phyloP scores from a whole-genome alignment of 2,113 vertebrate genomes.

The Dicentrarchus labrax region DNA sequence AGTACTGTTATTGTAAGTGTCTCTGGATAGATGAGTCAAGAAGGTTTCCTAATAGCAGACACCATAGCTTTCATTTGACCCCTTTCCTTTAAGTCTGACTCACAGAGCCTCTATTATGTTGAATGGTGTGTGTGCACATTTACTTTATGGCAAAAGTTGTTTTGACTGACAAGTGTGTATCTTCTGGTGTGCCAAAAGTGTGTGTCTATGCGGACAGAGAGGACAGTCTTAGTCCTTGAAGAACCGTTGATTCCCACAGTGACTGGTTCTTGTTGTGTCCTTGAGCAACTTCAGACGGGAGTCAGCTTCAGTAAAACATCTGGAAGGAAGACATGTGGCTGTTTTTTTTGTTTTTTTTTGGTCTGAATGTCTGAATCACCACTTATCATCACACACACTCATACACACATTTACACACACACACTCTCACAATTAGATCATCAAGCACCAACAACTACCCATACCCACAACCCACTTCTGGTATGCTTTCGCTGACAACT shows the following conservation, averaged over 20 bases:
- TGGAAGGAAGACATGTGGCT: slow-evolving; percentile 51
- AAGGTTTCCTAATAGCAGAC: slow-evolving; percentile 26
- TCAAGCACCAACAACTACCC: slow-evolving; percentile 8
- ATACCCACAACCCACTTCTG: slow-evolving; percentile 10
- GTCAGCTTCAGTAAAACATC: slow-evolving; percentile 47
- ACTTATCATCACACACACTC: not conserved
- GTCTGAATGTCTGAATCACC: slow-evolving; percentile 34
- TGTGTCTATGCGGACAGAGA: slow-evolving; percentile 1
- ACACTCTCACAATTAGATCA: slow-evolving; percentile 19
- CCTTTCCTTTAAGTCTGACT: slow-evolving; percentile 26
- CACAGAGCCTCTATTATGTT: slow-evolving; percentile 62
- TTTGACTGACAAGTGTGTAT: slow-evolving; percentile 46
- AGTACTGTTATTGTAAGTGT: slow-evolving; percentile 1
- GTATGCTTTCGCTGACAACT: not conserved
- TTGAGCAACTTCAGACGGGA: slow-evolving; percentile 43
- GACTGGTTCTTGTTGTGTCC: slow-evolving; percentile 37
- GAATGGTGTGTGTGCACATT: slow-evolving; percentile 43
- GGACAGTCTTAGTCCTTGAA: slow-evolving; percentile 5
- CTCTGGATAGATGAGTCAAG: slow-evolving; percentile 27
- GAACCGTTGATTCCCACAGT: not conserved
- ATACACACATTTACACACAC: not conserved
- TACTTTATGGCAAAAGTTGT: slow-evolving; percentile 27
- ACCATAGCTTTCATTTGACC: slow-evolving; percentile 46
- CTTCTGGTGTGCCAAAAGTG: slow-evolving; percentile 33
- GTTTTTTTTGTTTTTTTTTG: not conserved